A percentile compares a stretch with the other conserved stretches of the same genome.
These are phyloP conservation scores for Augochlora pura DNA, from an alignment of 1,140 invertebrate genomes.

Conservation along the genomic window DNA sequence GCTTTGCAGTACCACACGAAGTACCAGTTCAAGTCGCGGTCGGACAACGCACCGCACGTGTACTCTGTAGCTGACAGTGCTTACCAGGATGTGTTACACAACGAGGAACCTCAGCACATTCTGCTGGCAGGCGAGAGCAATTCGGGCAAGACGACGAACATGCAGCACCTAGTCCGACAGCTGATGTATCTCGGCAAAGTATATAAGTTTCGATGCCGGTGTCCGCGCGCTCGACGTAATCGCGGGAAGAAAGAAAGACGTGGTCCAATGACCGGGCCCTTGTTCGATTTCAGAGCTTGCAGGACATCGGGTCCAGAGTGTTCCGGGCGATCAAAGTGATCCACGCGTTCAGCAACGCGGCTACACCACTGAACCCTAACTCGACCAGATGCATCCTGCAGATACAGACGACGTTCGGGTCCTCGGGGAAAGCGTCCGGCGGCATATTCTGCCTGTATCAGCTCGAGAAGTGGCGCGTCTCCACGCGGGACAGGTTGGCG, in stretches of 20 bases:
- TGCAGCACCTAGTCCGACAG: constrained; percentile 87
- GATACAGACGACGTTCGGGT: constrained; percentile 91
- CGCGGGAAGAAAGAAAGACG: background rate
- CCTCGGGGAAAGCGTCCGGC: constrained; percentile 90
- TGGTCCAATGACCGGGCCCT: background rate
- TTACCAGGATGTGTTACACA: constrained; percentile 92
- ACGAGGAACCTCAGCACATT: constrained; percentile 90
- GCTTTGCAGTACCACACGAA: constrained; percentile 86
- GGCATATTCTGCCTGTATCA: constrained; percentile 93
- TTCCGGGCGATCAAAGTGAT: constrained; percentile 87
- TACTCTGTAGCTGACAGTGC: constrained; percentile 93
- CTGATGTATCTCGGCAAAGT: constrained; percentile 86
- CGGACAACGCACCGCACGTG: constrained; percentile 94
- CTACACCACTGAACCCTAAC: constrained; percentile 91
- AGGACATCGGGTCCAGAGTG: constrained; percentile 85
- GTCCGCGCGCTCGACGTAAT: background rate
- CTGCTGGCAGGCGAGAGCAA: constrained; percentile 91
- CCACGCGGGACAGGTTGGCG: constrained; percentile 87
- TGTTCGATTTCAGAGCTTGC: constrained; percentile 72
- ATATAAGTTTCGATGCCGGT: background rate
- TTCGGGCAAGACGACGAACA: constrained; percentile 91
- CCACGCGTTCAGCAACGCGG: constrained; percentile 91
- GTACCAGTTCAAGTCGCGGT: constrained; percentile 91
- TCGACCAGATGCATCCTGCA: constrained; percentile 92
- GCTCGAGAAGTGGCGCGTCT: constrained; percentile 93